These are phyloP conservation scores for Cephus cinctus DNA, from an alignment of 1,140 invertebrate genomes.

Conservation along the genomic window DNA sequence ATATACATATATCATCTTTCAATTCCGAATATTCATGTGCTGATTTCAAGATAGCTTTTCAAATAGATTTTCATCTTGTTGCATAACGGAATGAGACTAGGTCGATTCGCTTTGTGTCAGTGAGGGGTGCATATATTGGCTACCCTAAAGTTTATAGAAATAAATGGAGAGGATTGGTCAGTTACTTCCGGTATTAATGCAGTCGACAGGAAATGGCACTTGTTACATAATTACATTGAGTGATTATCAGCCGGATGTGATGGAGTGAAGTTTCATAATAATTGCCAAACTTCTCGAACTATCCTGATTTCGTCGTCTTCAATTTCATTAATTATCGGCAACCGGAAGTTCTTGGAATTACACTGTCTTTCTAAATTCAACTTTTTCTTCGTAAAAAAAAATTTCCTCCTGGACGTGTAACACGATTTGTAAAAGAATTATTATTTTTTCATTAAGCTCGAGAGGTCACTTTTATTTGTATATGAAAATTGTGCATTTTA, in stretches of 20 bases:
- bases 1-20: too few species aligned
- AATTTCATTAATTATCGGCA: neutral
- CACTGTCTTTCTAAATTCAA: neutral
- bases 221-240: slow-evolving; percentile 36
- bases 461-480: neutral
- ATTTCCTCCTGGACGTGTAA: neutral
- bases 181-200: slow-evolving; percentile 39
- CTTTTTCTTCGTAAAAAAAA: neutral
- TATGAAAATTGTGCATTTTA: slow-evolving; percentile 1
- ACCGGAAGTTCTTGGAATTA: slow-evolving; percentile 1
- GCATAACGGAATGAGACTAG: slow-evolving; percentile 33
- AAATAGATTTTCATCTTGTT: slow-evolving; percentile 37
- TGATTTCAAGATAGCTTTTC: neutral
- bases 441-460: neutral
- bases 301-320: too few species aligned
- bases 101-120: slow-evolving; percentile 32
- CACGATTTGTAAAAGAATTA: neutral
- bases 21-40: neutral
- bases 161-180: slow-evolving; percentile 25
- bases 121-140: slow-evolving; percentile 47
- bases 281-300: too few species aligned
- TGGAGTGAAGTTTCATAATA: too few species aligned
- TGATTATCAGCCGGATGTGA: slow-evolving; percentile 39
- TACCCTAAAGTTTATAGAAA: slow-evolving; percentile 26
- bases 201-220: slow-evolving; percentile 40